These are phyloP conservation scores for Barypeithes pellucidus DNA, from an alignment of 2,888 invertebrate species.

Conservation along the genomic window DNA sequence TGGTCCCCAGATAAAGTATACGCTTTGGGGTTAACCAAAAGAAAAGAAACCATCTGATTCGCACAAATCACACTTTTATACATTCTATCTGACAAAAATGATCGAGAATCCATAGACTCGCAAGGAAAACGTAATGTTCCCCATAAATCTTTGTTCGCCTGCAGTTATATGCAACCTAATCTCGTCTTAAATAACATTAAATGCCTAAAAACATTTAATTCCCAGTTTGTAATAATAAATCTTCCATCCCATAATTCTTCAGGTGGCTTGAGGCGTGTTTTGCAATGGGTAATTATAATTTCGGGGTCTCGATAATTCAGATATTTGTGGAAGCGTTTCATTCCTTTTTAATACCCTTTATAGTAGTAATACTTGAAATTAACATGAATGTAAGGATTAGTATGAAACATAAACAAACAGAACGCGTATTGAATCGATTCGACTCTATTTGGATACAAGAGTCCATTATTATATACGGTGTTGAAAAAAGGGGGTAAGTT, in stretches of 20 bases:
- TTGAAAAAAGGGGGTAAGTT: too few relatives aligned
- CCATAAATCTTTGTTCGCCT: slow-evolving; percentile 44
- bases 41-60: slow-evolving; percentile 2
- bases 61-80: slow-evolving; percentile 26
- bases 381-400: too few relatives aligned
- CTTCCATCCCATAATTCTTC: slow-evolving; percentile 29
- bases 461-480: too few relatives aligned
- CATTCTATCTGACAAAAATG: slow-evolving; percentile 40
- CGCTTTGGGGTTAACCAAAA: background rate
- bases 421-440: too few relatives aligned
- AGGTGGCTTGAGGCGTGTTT: slow-evolving; percentile 30
- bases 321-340: background rate
- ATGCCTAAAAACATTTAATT: slow-evolving; percentile 50
- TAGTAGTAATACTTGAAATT: too few relatives aligned
- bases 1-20: background rate
- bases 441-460: too few relatives aligned
- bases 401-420: too few relatives aligned
- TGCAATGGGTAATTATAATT: slow-evolving; percentile 14
- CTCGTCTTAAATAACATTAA: slow-evolving; percentile 46
- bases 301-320: background rate
- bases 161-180: slow-evolving; percentile 51
- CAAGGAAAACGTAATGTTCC: slow-evolving; percentile 47
- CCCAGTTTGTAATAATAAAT: slow-evolving; percentile 39
- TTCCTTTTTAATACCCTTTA: background rate
- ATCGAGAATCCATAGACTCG: slow-evolving; percentile 34